Evolutionary conservation across 2,797 vertebrate species (phyloP), one percentile per base, ranked within the genome.

Genomic region (Anolis apletophallus): DNA sequence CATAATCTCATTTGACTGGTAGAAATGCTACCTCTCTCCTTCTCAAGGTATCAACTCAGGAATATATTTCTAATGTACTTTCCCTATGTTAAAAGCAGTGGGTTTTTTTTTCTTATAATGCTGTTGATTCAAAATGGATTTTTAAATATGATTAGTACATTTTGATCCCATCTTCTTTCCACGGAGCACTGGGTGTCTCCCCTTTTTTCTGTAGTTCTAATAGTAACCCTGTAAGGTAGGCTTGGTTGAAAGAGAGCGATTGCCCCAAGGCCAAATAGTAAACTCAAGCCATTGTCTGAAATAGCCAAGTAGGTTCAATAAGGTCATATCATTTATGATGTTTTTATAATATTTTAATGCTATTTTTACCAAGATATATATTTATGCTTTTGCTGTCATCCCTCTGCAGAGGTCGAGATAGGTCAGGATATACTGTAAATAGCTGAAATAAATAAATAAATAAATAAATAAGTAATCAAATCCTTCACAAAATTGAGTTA

Each of bases 1-100:
- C 80, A 57, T 86, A 90, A 78, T 64, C 64, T 74, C 46, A 77
- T 67, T 7, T 8, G 73, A 34, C 19, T 78, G 36, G 81, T 55
- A 50, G 32, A 71, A 64, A 89, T 17, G 50, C 19, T 75, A 19
- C 61, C 46, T 55, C 55, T 61, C 3, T 72, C 36, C 55, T 83
- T 21, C 76, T 67, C 75, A 5, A 1, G 52, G 40, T 55, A 61
- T 29, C 55, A 80, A 57, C 68, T 67, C 40, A 80, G 54, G 71
- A 82, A 82, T 17, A 69, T 23, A 67, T 74, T 80, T 84, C 81
- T 64, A 80, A 73, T 79, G 26, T 40, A 32, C 26, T 79, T 71
- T 83, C 3, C 32, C 46, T 52, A 46, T 78, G n/a, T 52, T 64
- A 78, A 84, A 12, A 6, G 67, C 4, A 34, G 21, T 7, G n/a